Evolutionary conservation across 1,140 invertebrate species (phyloP).

Genomic region (Neelides sp.): DNA sequence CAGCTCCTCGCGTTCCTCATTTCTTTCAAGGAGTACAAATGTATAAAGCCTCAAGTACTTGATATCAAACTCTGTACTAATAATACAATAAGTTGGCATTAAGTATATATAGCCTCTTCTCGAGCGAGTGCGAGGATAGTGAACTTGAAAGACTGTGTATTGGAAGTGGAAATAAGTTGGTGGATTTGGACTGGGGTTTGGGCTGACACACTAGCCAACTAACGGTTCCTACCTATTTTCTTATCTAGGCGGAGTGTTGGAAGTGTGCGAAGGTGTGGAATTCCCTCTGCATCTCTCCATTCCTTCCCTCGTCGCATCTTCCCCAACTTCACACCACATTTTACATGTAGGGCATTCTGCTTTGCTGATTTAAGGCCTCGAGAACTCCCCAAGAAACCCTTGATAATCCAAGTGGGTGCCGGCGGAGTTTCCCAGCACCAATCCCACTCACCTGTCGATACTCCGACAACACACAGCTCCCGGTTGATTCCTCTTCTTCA

Average conservation of each 20-base stretch:
- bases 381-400: neutral
- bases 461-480: constrained; percentile 1
- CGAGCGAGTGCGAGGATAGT: neutral
- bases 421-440: neutral
- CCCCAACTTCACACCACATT: constrained; percentile 18
- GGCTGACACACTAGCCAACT: constrained; percentile 22
- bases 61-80: neutral
- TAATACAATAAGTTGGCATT: neutral
- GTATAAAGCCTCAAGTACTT: neutral
- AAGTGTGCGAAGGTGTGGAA: neutral
- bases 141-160: neutral
- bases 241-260: neutral
- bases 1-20: too few species aligned
- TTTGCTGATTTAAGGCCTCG: neutral
- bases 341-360: constrained; percentile 14
- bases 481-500: constrained; percentile 1
- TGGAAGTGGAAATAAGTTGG: neutral
- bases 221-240: constrained; percentile 8
- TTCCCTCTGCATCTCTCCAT: too few species aligned
- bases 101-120: neutral
- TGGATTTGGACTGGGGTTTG: neutral
- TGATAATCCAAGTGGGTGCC: neutral
- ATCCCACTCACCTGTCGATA: neutral
- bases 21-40: neutral
- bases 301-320: too few species aligned